Evolutionary conservation across 2,888 invertebrate species (phyloP).

Genomic region (Drymonia ruficornis): DNA sequence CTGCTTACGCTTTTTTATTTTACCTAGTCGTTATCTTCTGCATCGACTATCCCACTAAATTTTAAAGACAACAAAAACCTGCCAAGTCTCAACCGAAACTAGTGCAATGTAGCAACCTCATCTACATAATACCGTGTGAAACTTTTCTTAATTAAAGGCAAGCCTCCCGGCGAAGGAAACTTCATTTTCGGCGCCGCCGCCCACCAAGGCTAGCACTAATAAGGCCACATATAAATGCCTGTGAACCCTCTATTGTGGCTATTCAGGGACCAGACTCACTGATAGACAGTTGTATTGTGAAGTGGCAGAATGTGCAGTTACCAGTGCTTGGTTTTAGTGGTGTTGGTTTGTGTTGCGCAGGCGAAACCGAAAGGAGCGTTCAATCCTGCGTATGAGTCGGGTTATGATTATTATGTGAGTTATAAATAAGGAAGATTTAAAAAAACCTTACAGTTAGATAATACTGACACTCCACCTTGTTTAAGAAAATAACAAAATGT

Average conservation of each 20-base stretch:
- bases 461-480: no score
- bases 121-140: conserved; percentile 74
- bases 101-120: conserved; percentile 47
- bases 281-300: conserved; percentile 54
- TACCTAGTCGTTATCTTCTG: background rate
- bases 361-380: conserved; percentile 59
- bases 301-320: conserved; percentile 55
- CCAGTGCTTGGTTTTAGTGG: conserved; percentile 55
- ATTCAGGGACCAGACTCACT: conserved; percentile 64
- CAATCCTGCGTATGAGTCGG: conserved; percentile 71
- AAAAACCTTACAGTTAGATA: no score
- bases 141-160: conserved; percentile 72
- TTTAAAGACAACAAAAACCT: background rate
- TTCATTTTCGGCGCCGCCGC: conserved; percentile 68
- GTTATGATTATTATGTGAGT: conserved; percentile 87
- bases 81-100: background rate
- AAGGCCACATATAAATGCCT: conserved; percentile 81
- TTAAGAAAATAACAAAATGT: no score
- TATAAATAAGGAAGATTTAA: conserved; percentile 6
- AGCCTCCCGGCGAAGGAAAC: conserved; percentile 62
- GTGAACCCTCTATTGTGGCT: conserved; percentile 66
- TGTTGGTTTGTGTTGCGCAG: conserved; percentile 52
- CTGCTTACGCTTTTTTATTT: background rate
- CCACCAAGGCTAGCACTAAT: conserved; percentile 72
- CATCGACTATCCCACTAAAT: background rate